A percentile compares a stretch with the other conserved stretches of the same genome.
phyloP scores from a whole-genome alignment of 2,797 vertebrate genomes.

The Acridotheres tristis region DNA sequence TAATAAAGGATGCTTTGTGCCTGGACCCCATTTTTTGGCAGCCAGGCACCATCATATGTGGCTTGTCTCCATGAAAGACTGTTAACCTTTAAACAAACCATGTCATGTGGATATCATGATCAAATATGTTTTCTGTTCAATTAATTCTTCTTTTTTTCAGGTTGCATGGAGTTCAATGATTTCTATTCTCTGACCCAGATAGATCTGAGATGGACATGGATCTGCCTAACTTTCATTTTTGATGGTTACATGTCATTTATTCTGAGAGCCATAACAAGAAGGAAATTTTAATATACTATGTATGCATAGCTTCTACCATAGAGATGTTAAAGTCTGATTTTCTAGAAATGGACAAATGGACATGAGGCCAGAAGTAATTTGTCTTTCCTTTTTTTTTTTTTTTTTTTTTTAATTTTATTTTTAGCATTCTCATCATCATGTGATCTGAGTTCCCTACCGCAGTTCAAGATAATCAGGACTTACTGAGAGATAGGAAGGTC shows the following conservation, averaged over 20 bases:
- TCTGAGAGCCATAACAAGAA: background rate
- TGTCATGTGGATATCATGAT: background rate
- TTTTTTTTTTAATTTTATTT: background rate
- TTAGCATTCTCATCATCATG: background rate
- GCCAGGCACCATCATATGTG: background rate
- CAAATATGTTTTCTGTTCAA: background rate
- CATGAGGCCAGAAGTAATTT: background rate
- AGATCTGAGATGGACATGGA: background rate
- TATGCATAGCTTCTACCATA: background rate
- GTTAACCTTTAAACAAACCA: background rate
- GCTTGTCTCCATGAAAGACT: background rate
- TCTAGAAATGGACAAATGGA: background rate
- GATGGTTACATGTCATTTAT: background rate
- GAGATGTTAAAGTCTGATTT: background rate
- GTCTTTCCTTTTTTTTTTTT: background rate
- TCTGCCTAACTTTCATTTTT: background rate
- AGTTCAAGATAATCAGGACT: background rate
- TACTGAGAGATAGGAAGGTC: slow-evolving; percentile 3
- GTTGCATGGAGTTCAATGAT: background rate
- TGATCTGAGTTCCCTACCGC: background rate
- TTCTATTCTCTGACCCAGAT: background rate
- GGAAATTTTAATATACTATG: background rate
- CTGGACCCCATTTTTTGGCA: background rate
- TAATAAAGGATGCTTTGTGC: background rate
- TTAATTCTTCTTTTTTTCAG: background rate